Base-by-base conservation (phyloP, 2,888 invertebrate species). In the Pterobdella sp. region DNA sequence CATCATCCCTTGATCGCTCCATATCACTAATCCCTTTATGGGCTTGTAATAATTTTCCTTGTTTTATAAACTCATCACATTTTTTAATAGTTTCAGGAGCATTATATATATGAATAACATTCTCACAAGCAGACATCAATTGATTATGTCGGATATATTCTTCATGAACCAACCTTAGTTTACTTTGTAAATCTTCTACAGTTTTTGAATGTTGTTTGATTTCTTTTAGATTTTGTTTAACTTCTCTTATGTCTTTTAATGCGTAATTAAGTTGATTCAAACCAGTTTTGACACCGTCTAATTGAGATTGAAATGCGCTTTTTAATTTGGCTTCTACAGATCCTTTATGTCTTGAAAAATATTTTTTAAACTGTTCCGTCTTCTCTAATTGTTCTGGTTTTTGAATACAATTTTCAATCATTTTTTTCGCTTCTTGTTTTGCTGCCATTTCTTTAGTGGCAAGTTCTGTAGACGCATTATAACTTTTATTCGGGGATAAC, bases 301-400 rank as follows among this genome's bases (percentile, higher is more conserved):
- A 85, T 84, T 98, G 96, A 76, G 94, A 93, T 84, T 98, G 96
- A 87, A 98, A 93, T 0, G 95, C 95, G n/a, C 96, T 94, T 85
- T 97, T 96, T 32, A 98, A 83, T 87, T 93, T 91, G 0, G 93
- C 93, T 83, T 95, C 94, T 10, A 94, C 92, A 1, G 94, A 93
- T 0, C 91, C 90, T 86, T 86, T 86, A 78, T 87, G 86, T 18
- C 86, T 77, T 22, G 83, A 81, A n/a, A 85, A 84, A 73, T 84
- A 79, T 77, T 85, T 82, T 74, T 84, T 83, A 75, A 85, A 82
- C 75, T 85, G 85, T 72, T 86, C 86, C 0, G 87, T 83, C 85
- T 93, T 96, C 82, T 97, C 97, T 75, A 98, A 85, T 81, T 97
- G 96, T 22, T 94, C 96, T 0, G 96, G 94, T 66, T 77, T 56